Base-by-base conservation (phyloP, 2,113 vertebrate genomes). In the Heloderma charlesbogerti region DNA sequence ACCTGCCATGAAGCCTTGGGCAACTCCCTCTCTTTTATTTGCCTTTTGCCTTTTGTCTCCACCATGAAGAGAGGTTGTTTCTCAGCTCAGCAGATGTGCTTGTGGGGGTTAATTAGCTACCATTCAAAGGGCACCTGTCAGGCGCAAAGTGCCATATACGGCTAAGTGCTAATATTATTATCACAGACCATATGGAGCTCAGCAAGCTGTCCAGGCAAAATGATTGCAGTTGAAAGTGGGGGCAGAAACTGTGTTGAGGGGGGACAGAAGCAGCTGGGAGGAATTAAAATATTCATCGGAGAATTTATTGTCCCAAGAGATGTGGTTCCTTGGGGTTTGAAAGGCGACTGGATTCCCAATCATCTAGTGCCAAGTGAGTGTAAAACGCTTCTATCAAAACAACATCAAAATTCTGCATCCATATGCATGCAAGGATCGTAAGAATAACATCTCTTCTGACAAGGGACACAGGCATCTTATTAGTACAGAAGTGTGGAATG, bases 31-130 rank as follows among this genome's bases (percentile, higher is more conserved):
- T 29, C 10, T 8, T 22, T 7, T 22, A 1, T 10, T 7, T 1
- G 3, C 29, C 15, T 83, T n/a, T 40, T 51, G 84, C 18, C 66
- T 27, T 31, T 77, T 77, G 54, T n/a, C 40, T 84, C 88, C 2
- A 0, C 51, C 22, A 3, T 43, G 18, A 74, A 48, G 9, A 0
- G 40, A 43, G 18, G 25, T 4, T 20, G 15, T 63, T 74, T 60
- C 40, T 54, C 16, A 45, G 48, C 29, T 83, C 69, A 82, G 51
- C 67, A 57, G n/a, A 57, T 37, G 16, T 10, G 13, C 6, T 72
- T 31, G 29, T 45, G 29, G 40, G 31, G 82, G 82, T 78, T 85
- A 67, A 69, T 90, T n/a, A 90, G 89, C 48, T 31, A 37, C 31
- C 12, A 63, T 86, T 54, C 31, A 40, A 79, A 57, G n/a, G 63